These are phyloP conservation scores for Hirtodrosophila alboralis DNA, from an alignment of 2,888 invertebrate genomes.

Conservation along the genomic window DNA sequence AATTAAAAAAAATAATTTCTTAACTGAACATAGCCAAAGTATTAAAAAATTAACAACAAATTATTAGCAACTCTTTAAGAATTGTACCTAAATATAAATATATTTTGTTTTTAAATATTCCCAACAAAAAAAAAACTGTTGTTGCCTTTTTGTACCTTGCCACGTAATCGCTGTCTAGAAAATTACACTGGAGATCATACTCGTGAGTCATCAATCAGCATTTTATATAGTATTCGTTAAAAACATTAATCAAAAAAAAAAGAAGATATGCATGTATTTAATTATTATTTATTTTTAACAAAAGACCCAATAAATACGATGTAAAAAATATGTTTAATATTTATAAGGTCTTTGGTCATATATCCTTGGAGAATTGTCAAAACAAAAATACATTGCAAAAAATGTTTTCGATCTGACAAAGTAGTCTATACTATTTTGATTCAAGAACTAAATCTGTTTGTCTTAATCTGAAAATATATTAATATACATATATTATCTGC, in stretches of 20 bases:
- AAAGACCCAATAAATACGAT: no score
- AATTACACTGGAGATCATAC: constrained; percentile 73
- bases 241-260: neutral
- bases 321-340: no score
- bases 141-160: constrained; percentile 50
- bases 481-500: no score
- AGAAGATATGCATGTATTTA: constrained; percentile 25
- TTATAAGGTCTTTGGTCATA: no score
- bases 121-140: constrained; percentile 29
- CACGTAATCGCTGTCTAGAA: constrained; percentile 71
- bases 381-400: no score
- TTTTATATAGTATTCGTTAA: constrained; percentile 8
- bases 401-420: no score
- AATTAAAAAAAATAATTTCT: constrained; percentile 33
- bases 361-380: no score
- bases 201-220: constrained; percentile 67
- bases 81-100: constrained; percentile 25
- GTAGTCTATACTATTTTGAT: no score
- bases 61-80: neutral
- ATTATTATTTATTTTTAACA: no score
- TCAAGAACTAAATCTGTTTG: no score
- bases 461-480: no score
- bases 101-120: constrained; percentile 46
- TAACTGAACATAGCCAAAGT: constrained; percentile 77
- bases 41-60: no score